These are phyloP conservation scores for Eristalinus sepulchralis DNA, from an alignment of 2,888 invertebrate genomes.

Conservation along the genomic window DNA sequence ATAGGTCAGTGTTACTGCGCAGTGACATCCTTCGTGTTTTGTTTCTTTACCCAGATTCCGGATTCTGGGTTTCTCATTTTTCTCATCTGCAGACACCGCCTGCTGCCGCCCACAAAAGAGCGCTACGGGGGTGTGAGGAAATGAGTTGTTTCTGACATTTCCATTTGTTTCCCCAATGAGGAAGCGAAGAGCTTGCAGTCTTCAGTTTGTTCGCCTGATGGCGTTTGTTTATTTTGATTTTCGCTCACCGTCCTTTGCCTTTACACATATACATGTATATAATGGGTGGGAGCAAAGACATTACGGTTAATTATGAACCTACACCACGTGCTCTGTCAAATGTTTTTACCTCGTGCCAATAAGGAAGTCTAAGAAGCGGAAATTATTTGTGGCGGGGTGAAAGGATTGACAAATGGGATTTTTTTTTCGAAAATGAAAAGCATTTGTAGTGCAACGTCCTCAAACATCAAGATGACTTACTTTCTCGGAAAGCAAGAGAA, in stretches of 20 bases:
- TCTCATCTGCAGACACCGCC: too few species aligned
- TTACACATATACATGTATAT: background rate
- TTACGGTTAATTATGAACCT: slow-evolving; percentile 17
- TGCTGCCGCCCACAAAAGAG: too few species aligned
- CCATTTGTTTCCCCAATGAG: slow-evolving; percentile 53
- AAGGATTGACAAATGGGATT: background rate
- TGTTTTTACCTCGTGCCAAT: slow-evolving; percentile 30
- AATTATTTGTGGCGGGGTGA: background rate
- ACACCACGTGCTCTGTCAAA: slow-evolving; percentile 31
- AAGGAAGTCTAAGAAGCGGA: slow-evolving; percentile 50
- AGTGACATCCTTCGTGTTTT: slow-evolving; percentile 43
- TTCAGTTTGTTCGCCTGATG: background rate
- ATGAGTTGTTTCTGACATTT: slow-evolving; percentile 56
- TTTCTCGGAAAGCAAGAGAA: background rate
- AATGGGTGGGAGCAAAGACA: slow-evolving; percentile 7
- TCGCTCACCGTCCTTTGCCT: slow-evolving; percentile 34
- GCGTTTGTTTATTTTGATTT: slow-evolving; percentile 58
- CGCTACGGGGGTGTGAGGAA: slow-evolving; percentile 41
- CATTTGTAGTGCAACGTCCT: background rate
- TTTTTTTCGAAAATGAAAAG: background rate
- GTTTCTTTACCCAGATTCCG: slow-evolving; percentile 34
- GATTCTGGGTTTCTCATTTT: slow-evolving; percentile 6
- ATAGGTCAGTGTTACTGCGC: slow-evolving; percentile 71
- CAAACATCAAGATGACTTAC: background rate
- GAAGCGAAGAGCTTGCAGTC: slow-evolving; percentile 37